phyloP scores from a whole-genome alignment of 2,888 invertebrate genomes.

The Ochropleura plecta region DNA sequence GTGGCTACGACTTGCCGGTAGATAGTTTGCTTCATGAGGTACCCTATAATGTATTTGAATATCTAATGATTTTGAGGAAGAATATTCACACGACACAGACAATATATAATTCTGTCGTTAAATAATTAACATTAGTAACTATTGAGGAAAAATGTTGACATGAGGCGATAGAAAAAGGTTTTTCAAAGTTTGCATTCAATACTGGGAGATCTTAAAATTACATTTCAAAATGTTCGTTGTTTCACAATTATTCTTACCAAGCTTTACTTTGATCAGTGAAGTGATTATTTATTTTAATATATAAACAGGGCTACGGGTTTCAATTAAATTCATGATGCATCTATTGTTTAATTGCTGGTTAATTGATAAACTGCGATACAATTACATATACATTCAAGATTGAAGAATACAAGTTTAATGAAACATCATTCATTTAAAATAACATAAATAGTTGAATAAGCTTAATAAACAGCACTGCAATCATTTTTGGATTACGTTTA shows the following conservation, averaged over 20 bases:
- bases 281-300: conserved; percentile 59
- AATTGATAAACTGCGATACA: conserved; percentile 52
- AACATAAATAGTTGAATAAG: conserved; percentile 78
- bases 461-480: conserved; percentile 83
- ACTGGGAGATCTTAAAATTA: conserved; percentile 74
- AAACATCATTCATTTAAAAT: conserved; percentile 54
- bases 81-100: conserved; percentile 57
- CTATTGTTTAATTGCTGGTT: conserved; percentile 53
- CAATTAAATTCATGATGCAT: conserved; percentile 44
- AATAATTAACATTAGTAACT: conserved; percentile 55
- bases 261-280: conserved; percentile 69
- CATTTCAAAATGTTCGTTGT: conserved; percentile 85
- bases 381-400: conserved; percentile 62
- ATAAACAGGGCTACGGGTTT: conserved; percentile 58
- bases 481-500: conserved; percentile 85
- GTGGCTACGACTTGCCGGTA: conserved; percentile 46
- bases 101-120: conserved; percentile 50
- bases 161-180: conserved; percentile 59
- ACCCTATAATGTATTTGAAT: conserved; percentile 52
- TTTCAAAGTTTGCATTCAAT: conserved; percentile 58
- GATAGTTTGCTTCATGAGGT: conserved; percentile 32
- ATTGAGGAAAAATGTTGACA: conserved; percentile 50
- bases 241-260: conserved; percentile 75
- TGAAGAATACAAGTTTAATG: conserved; percentile 59
- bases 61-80: conserved; percentile 52